Base-by-base conservation (phyloP, 2,113 vertebrate genomes). In the Phyllostomus hastatus region DNA sequence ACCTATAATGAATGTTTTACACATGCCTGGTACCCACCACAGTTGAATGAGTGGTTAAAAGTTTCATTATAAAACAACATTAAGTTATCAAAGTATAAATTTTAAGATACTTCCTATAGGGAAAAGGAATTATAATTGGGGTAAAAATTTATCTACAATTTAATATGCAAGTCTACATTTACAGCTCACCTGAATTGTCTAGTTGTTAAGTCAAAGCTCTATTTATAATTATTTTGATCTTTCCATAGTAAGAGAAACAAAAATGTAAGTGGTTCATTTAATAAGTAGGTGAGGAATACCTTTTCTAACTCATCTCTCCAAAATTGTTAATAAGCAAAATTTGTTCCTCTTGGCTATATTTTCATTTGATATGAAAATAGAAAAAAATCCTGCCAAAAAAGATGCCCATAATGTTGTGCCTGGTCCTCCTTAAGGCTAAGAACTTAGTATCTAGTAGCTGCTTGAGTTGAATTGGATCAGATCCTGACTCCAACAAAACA, bases 51-150 rank as follows among this genome's bases (percentile, higher is more conserved):
- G 17, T 96, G 41, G 43, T 31, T 76, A 88, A 92, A 96, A 28
- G 0, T 17, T 50, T 78, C 57, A 66, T 94, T 92, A 76, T 10
- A 91, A 91, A 95, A 76, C 12, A 66, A 89, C 35, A 43, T 24
- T 15, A 15, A 90, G 80, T 88, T 88, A 76, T 67, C 57, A 96
- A 84, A 48, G 20, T 14, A 66, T 78, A 91, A 94, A 93, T 88
- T 78, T 88, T 79, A 78, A 70, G 26, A 59, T 10, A 78, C 22
- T 94, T 52, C 80, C 2, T 12, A 69, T 19, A 54, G 15, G 31
- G 2, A 93, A 82, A 95, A 91, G 12, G 66, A 95, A 96, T 73
- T 81, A 54, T 73, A 67, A 19, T 43, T 89, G 54, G 3, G 10
- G 50, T 92, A 70, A 96, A 93, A 79, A 50, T 17, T 10, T 93